These are phyloP conservation scores for Mya arenaria DNA, from an alignment of 1,140 invertebrate species.

Conservation along the genomic window DNA sequence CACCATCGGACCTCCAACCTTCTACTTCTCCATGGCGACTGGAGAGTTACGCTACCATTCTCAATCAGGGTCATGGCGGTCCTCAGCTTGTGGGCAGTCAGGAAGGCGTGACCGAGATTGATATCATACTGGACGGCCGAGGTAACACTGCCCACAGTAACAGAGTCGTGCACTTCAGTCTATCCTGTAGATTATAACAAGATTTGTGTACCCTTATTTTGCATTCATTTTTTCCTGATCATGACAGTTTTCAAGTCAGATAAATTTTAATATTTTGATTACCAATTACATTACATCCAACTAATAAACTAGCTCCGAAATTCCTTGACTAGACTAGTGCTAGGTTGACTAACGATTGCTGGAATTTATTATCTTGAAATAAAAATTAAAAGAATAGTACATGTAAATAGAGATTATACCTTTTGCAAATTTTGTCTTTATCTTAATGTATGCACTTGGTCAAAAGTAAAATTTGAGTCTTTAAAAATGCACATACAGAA, in stretches of 20 bases:
- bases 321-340: no score
- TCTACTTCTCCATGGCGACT: slow-evolving; percentile 50
- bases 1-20: slow-evolving; percentile 8
- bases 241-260: neutral
- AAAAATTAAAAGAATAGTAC: no score
- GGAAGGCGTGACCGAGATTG: slow-evolving; percentile 44
- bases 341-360: no score
- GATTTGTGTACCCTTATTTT: neutral
- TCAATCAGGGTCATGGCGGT: slow-evolving; percentile 67
- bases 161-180: neutral
- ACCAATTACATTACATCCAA: no score
- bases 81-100: slow-evolving; percentile 59
- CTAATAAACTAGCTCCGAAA: no score
- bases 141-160: slow-evolving; percentile 42
- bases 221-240: neutral
- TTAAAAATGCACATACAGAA: no score
- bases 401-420: no score
- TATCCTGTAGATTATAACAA: neutral
- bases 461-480: no score
- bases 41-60: slow-evolving; percentile 74
- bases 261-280: no score
- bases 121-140: slow-evolving; percentile 52
- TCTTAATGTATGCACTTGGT: no score
- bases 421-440: no score
- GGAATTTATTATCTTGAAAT: no score